These are phyloP conservation scores for Azemiops feae DNA, from an alignment of 2,113 vertebrate genomes.

Conservation along the genomic window DNA sequence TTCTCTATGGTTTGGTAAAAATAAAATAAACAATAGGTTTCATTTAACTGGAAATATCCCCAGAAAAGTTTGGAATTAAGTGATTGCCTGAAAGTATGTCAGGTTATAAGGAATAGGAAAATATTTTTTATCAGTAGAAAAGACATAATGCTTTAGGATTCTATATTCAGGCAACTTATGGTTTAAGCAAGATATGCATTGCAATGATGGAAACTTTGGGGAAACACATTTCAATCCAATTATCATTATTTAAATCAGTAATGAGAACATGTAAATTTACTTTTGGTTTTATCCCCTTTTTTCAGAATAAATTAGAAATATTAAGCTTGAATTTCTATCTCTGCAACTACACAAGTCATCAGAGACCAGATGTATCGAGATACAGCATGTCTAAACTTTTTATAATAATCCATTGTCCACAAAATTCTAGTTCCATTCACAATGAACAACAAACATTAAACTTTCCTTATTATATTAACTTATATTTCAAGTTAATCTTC, in stretches of 20 bases:
- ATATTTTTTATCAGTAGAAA: neutral
- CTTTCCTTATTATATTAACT: neutral
- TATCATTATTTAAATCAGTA: neutral
- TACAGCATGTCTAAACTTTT: neutral
- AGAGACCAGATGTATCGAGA: neutral
- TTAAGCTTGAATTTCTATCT: neutral
- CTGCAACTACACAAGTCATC: neutral
- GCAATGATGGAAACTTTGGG: neutral
- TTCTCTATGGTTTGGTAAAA: neutral
- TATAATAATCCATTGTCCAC: neutral
- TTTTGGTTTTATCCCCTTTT: neutral
- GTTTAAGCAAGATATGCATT: neutral
- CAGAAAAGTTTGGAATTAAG: neutral
- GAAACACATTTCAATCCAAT: neutral
- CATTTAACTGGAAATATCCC: neutral
- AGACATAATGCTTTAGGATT: neutral
- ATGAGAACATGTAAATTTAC: neutral
- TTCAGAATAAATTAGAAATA: neutral
- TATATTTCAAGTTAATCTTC: neutral
- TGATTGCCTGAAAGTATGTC: neutral
- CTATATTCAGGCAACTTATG: neutral
- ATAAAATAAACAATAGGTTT: neutral
- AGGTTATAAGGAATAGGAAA: neutral
- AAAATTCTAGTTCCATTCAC: neutral
- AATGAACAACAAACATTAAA: neutral